Evolutionary conservation across 2,113 vertebrate genomes (phyloP).

Genomic region (Triplophysa siluroides): DNA sequence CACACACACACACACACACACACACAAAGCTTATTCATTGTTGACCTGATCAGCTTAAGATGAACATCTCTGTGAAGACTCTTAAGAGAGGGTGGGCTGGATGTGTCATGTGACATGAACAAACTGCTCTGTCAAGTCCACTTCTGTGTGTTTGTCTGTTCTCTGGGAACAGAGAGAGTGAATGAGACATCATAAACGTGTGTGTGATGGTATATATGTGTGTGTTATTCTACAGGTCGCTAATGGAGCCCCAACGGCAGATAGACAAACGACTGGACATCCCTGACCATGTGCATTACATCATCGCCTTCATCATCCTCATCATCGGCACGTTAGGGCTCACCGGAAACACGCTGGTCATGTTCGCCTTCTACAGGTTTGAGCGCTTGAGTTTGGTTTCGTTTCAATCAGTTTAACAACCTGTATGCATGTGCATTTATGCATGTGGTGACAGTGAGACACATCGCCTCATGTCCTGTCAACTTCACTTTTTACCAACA

Average conservation of each 20-base stretch:
- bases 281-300: conserved; percentile 86
- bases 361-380: conserved; percentile 93
- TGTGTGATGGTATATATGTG: not conserved
- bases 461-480: no score
- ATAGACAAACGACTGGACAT: conserved; percentile 79
- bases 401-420: not conserved
- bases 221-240: not conserved
- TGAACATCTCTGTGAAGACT: not conserved
- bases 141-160: not conserved
- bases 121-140: conserved; percentile 3
- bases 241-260: conserved; percentile 72
- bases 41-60: no score
- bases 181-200: not conserved
- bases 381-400: conserved; percentile 10
- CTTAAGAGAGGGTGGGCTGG: not conserved
- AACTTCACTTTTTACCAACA: no score
- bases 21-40: no score
- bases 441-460: not conserved
- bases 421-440: not conserved
- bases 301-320: conserved; percentile 81
- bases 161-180: not conserved
- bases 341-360: conserved; percentile 87
- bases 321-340: conserved; percentile 85
- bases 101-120: conserved; percentile 17
- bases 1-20: no score